Evolutionary conservation across 2,113 vertebrate species (phyloP).

Genomic region (Hypomesus transpacificus): DNA sequence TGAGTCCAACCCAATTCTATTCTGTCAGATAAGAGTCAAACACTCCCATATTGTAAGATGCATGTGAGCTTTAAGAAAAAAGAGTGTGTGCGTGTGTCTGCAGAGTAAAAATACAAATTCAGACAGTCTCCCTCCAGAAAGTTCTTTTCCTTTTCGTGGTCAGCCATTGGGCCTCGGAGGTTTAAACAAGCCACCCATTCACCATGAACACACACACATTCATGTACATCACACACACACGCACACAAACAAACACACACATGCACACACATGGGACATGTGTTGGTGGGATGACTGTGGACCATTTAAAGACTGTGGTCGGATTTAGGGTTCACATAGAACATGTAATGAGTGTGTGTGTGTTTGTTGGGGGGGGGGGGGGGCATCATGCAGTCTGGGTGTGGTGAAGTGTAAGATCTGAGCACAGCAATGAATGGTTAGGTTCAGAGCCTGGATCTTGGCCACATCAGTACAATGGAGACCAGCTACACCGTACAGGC

Average conservation of each 20-base stretch:
- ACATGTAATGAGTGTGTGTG: conserved; percentile 4
- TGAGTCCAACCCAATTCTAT: too few species aligned
- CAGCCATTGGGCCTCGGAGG: not conserved
- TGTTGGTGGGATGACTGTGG: conserved; percentile 14
- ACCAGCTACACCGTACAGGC: too few species aligned
- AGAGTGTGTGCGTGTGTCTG: conserved; percentile 3
- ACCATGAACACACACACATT: conserved; percentile 30
- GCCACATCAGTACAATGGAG: too few species aligned
- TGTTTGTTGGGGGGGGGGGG: too few species aligned
- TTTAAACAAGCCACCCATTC: conserved; percentile 54
- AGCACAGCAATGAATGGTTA: too few species aligned
- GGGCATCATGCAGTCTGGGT: not conserved
- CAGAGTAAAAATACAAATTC: not conserved
- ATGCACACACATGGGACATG: conserved; percentile 16
- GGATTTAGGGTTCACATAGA: conserved; percentile 4
- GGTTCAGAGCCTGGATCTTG: too few species aligned
- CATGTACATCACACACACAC: conserved; percentile 1
- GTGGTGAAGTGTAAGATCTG: conserved; percentile 16
- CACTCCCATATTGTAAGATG: too few species aligned
- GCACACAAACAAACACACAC: conserved; percentile 19
- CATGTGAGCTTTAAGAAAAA: too few species aligned
- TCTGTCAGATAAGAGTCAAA: too few species aligned
- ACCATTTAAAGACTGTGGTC: conserved; percentile 10
- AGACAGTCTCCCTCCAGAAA: conserved; percentile 13
- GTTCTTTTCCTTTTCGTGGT: conserved; percentile 13